Evolutionary conservation across 1,140 invertebrate species (phyloP).

Genomic region (Drosophila malerkotliana): DNA sequence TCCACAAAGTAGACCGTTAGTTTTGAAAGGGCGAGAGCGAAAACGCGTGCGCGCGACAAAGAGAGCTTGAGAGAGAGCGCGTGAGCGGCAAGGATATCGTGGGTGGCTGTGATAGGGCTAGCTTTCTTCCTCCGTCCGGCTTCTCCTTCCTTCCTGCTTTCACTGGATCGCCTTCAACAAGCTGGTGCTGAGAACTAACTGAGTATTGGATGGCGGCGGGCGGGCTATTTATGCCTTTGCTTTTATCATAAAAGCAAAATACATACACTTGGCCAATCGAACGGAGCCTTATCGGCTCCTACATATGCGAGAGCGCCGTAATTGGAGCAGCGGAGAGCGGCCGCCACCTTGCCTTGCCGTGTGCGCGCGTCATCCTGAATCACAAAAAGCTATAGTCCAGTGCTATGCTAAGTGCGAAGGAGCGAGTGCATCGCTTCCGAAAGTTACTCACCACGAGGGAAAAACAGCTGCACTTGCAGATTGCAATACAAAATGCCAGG

Average conservation of each 20-base stretch:
- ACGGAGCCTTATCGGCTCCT: slow-evolving; percentile 37
- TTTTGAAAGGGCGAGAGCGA: not conserved
- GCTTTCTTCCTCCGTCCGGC: slow-evolving; percentile 10
- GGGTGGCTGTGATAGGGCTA: not conserved
- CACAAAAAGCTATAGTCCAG: not conserved
- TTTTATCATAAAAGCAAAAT: slow-evolving; percentile 51
- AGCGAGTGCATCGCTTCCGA: not conserved
- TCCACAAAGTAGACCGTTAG: not conserved
- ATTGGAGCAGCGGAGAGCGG: not conserved
- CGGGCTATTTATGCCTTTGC: slow-evolving; percentile 76
- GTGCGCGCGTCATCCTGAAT: slow-evolving; percentile 24
- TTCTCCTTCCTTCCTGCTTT: not conserved
- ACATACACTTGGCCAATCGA: slow-evolving; percentile 16
- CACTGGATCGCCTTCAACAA: slow-evolving; percentile 44
- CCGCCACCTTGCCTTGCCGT: slow-evolving; percentile 10
- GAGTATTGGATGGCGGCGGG: slow-evolving; percentile 35
- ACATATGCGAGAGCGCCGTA: not conserved
- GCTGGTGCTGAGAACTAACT: slow-evolving; percentile 52
- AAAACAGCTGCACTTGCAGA: not conserved
- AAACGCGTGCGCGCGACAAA: not conserved
- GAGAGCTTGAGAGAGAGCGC: slow-evolving; percentile 9
- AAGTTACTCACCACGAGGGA: not conserved
- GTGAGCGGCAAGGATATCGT: slow-evolving; percentile 33
- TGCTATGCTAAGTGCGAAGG: not conserved
- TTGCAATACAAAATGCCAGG: not conserved